Evolutionary conservation across 1,140 invertebrate species (phyloP), one percentile per base, ranked within the genome.

Genomic region (Octopus sinensis): DNA sequence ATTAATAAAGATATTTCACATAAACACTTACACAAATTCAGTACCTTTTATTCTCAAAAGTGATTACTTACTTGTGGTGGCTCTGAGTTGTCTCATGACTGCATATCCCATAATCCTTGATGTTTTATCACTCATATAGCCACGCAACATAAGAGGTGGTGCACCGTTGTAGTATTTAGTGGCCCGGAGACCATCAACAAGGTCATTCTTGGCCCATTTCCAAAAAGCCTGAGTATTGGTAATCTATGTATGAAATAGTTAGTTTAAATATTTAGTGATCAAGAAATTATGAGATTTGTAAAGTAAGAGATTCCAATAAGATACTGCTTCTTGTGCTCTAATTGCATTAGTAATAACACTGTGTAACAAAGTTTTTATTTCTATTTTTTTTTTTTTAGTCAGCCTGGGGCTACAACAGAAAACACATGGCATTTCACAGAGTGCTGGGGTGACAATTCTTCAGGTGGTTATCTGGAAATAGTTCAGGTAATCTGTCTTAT

Each of bases 61-160:
- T n/a, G n/a, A n/a, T n/a, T 53, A 76, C 76, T 85, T 85, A 91
- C 90, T 85, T 84, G 85, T 84, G 83, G 85, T 88, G 2, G 90
- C 85, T 82, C 92, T 86, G 4, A 92, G 87, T 87, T 93, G 92
- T 82, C 92, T 86, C 81, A 93, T 88, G 23, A 91, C 89, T 17
- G 90, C 92, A 85, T 92, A 92, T 30, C 92, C 92, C 90, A 93
- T 91, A 17, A 93, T 90, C 81, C 92, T 86, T 17, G 91, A 92
- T 10, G 90, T 90, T 80, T 91, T 89, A 85, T 93, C 92, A 83
- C 90, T 88, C 6, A 93, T 85, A 83, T 91, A 93, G 5, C 92
- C 92, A 80, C 92, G 84, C n/a, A 92, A 85, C 54, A 90, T 88
- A 82, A 92, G 89, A 0, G 92, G 92, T 51, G 91, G 89, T 88